A percentile compares a stretch with the other conserved stretches of the same genome.
These are phyloP conservation scores for Apocrypta bakeri DNA, from an alignment of 1,140 invertebrate species.

Conservation along the genomic window DNA sequence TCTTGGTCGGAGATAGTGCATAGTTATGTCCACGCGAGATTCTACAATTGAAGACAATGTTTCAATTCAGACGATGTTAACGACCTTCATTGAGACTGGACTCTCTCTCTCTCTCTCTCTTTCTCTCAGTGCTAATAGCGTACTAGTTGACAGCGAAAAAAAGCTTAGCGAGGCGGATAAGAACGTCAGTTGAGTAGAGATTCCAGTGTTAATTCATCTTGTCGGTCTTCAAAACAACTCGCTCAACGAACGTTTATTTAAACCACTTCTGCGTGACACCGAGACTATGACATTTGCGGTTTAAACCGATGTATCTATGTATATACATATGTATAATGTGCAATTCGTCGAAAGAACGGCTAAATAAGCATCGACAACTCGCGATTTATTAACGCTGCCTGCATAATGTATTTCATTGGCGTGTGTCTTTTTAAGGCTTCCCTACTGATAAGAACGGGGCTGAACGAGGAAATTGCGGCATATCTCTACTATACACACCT, in stretches of 20 bases:
- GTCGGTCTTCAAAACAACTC: neutral
- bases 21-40: too few relatives aligned
- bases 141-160: neutral
- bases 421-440: neutral
- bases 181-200: neutral
- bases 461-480: neutral
- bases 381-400: neutral
- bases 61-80: slow-evolving; percentile 5
- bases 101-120: too few relatives aligned
- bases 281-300: neutral
- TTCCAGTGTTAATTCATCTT: slow-evolving; percentile 25
- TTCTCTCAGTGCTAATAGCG: neutral
- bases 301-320: neutral
- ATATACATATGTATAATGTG: neutral
- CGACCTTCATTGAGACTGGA: slow-evolving; percentile 12
- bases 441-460: neutral
- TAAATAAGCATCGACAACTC: neutral
- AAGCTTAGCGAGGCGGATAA: neutral
- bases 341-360: too few relatives aligned
- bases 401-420: neutral
- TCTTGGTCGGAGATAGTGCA: neutral
- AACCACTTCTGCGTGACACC: neutral
- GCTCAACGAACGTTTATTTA: slow-evolving; percentile 8
- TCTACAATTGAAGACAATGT: too few relatives aligned
- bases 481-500: neutral